A percentile compares a stretch with the other conserved stretches of the same genome.
phyloP scores from a whole-genome alignment of 2,888 invertebrate species.

The Lycaena phlaeas region DNA sequence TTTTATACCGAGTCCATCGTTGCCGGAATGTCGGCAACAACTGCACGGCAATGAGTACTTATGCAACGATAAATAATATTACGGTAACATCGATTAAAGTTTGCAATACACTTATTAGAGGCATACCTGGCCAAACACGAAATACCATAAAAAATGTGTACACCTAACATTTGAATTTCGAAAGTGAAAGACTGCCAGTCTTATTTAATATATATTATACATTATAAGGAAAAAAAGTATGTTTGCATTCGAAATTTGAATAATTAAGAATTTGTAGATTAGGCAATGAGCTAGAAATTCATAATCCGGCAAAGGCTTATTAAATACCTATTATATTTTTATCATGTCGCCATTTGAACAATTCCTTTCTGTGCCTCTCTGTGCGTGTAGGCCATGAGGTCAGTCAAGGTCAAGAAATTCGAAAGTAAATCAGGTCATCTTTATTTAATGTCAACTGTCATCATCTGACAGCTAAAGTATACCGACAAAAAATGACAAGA shows the following conservation, averaged over 20 bases:
- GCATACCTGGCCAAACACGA: constrained; percentile 5
- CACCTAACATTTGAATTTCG: neutral
- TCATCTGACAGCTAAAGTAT: no score
- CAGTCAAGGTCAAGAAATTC: no score
- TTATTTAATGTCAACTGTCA: no score
- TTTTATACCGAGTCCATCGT: constrained; percentile 30
- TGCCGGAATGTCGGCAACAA: constrained; percentile 33
- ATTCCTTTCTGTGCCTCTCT: no score
- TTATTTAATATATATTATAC: no score
- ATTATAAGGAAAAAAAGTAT: neutral
- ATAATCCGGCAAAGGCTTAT: neutral
- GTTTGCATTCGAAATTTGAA: neutral
- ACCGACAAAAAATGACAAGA: no score
- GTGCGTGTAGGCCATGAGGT: no score
- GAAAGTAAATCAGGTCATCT: no score
- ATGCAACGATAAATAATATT: constrained; percentile 47
- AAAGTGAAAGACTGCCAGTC: neutral
- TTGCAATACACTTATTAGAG: constrained; percentile 5
- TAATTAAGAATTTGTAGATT: neutral
- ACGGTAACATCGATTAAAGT: constrained; percentile 36
- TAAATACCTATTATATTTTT: no score
- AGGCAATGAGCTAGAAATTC: neutral
- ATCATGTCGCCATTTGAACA: no score
- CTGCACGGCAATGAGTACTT: constrained; percentile 42
- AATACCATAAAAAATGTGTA: neutral